Evolutionary conservation across 1,140 invertebrate genomes (phyloP), one percentile per base, ranked within the genome.

Genomic region (Lerema accius): DNA sequence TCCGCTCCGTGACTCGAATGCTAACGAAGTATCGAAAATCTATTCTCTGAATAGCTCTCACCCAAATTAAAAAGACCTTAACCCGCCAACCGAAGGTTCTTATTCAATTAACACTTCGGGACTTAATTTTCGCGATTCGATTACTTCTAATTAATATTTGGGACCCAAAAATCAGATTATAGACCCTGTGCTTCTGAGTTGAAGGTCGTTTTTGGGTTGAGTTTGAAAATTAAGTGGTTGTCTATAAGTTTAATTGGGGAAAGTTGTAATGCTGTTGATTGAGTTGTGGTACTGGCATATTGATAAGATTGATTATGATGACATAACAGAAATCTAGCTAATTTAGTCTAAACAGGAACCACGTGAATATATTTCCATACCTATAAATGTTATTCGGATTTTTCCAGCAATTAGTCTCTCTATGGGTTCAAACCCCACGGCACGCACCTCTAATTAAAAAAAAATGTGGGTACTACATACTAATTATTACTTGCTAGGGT

Each of bases 21-120:
- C 65, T 68, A 74, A 71, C 65, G 64, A 69, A 72, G 65, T 65
- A 68, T 71, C 69, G 51, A 71, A 74, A 75, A 67, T 59, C 62
- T 67, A 70, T 69, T 66, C 53, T 60, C 35, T 60, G 35, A 28
- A 43, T 59, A 53, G 37, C 13, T 26, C 37, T n/a, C 32, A 15
- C 16, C 11, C 9, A 39, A 39, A 55, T 28, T 28, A 67, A 50
- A 63, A 26, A 23, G 45, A 66, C 53, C 46, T 66, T 66, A 66
- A 43, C 6, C 14, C 45, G 9, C 3, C 6, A 23, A 15, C 15
- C 32, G 45, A 64, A 55, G 42, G 62, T 59, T 32, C 53, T 63
- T 16, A 63, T 65, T 71, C 39, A 35, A 55, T 53, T 68, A 66
- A 13, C 13, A 43, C 42, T 26, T 35, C 11, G 14, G 39, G 55